Conservation (phyloP, 2,113 vertebrate species). For the Dicerorhinus sumatrensis region DNA sequence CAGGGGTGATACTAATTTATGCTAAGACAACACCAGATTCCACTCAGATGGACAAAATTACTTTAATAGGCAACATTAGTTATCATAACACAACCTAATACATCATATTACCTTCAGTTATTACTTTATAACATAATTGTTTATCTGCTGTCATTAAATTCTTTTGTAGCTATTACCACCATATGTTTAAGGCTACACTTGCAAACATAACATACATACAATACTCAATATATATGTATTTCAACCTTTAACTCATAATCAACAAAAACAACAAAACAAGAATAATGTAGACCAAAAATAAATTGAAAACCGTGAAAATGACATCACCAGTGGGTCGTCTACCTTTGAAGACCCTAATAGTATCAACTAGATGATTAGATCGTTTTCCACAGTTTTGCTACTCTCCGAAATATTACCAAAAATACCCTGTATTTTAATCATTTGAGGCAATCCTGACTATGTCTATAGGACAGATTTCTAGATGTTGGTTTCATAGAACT, state of each 20-base stretch:
- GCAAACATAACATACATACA: not conserved
- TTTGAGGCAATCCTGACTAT: not conserved
- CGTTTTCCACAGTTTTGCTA: not conserved
- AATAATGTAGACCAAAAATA: not conserved
- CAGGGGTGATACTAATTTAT: not conserved
- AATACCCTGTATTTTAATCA: not conserved
- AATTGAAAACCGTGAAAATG: not conserved
- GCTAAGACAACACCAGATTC: not conserved
- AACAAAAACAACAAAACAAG: not conserved
- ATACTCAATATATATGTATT: conserved; percentile 34
- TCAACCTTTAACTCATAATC: conserved; percentile 41
- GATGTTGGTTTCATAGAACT: not conserved
- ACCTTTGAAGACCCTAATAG: not conserved
- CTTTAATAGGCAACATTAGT: not conserved
- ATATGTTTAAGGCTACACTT: not conserved
- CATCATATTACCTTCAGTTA: conserved; percentile 35
- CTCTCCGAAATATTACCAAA: not conserved
- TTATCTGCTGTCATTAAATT: not conserved
- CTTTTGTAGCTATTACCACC: not conserved
- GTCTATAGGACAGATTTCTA: not conserved
- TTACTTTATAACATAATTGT: not conserved
- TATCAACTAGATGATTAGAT: not conserved
- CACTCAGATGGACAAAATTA: conserved; percentile 41
- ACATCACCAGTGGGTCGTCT: not conserved
- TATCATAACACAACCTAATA: not conserved